Percentiles rank a stretch among this genome's conserved stretches.
Conservation (phyloP, 1,140 invertebrate species). For the Chrysoperla carnea region DNA sequence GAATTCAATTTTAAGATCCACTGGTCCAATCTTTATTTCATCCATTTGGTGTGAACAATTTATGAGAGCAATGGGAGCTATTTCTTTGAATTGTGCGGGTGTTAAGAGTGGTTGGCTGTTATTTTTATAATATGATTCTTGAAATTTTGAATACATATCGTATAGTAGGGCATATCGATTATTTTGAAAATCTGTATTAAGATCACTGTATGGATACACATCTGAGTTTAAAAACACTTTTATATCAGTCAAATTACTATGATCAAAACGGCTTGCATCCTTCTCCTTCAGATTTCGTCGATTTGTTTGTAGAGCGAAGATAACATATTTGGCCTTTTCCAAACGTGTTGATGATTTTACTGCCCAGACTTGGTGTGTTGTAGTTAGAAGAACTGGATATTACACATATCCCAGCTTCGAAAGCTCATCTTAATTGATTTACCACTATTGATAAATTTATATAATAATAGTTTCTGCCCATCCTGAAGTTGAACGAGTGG, state of each 20-base stretch:
- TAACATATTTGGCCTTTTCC: constrained; percentile 7
- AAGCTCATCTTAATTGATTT: constrained; percentile 5
- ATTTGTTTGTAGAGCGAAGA: constrained; percentile 7
- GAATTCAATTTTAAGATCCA: no score
- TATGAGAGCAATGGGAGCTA: no score
- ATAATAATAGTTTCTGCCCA: constrained; percentile 1
- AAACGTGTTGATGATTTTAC: constrained; percentile 6
- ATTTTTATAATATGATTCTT: constrained; percentile 4
- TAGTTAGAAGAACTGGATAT: constrained; percentile 4
- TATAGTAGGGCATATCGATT: no score
- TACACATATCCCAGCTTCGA: constrained; percentile 7
- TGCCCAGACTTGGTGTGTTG: constrained; percentile 7
- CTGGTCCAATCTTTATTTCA: no score
- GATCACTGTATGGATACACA: no score
- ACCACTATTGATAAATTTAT: constrained; percentile 7
- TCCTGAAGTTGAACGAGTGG: constrained; percentile 5
- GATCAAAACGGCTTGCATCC: constrained; percentile 6
- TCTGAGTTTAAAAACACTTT: constrained; percentile 11
- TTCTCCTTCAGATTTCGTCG: neutral
- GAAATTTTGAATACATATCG: constrained; percentile 7
- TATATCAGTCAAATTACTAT: constrained; percentile 6
- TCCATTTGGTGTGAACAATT: no score
- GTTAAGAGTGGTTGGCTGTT: neutral
- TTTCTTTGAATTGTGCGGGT: no score
- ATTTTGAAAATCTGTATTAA: no score